These are phyloP conservation scores for Odontocolon sp. DNA, from an alignment of 2,888 invertebrate genomes.

Conservation along the genomic window DNA sequence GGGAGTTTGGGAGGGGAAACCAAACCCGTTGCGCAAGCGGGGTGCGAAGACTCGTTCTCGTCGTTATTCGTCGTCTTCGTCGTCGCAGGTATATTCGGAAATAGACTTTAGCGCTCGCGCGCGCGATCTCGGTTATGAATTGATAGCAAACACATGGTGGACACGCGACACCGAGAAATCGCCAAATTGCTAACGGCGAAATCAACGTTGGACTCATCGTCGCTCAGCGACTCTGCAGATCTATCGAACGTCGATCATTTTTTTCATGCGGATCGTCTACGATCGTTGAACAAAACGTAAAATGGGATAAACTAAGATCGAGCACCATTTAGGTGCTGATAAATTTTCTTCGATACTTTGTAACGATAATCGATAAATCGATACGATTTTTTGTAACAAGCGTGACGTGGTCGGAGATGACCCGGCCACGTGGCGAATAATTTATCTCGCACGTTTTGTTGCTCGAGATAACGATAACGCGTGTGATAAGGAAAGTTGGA, in stretches of 20 bases:
- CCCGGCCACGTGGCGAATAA: conserved; percentile 48
- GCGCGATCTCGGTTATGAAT: conserved; percentile 67
- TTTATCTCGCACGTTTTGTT: neutral
- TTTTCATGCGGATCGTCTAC: neutral
- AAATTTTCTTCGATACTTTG: neutral
- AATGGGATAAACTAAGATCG: conserved; percentile 26
- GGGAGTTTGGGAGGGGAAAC: conserved; percentile 11
- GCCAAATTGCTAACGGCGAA: neutral
- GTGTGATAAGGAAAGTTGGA: too few species aligned
- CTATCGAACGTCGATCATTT: neutral
- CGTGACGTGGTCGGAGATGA: conserved; percentile 50
- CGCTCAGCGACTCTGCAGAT: neutral
- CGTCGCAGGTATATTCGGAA: conserved; percentile 72
- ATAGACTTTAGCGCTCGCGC: conserved; percentile 67
- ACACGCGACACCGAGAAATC: conserved; percentile 58
- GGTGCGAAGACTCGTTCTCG: conserved; percentile 45
- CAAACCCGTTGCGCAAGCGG: conserved; percentile 50
- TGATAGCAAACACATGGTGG: conserved; percentile 78
- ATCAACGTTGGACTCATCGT: neutral
- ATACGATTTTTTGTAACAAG: neutral
- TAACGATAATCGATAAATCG: neutral
- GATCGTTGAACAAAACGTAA: neutral
- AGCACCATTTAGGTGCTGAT: conserved; percentile 7
- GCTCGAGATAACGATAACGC: too few species aligned
- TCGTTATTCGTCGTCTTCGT: too few species aligned